These are phyloP conservation scores for Thaumetopoea pityocampa DNA, from an alignment of 1,140 invertebrate genomes.

Conservation along the genomic window DNA sequence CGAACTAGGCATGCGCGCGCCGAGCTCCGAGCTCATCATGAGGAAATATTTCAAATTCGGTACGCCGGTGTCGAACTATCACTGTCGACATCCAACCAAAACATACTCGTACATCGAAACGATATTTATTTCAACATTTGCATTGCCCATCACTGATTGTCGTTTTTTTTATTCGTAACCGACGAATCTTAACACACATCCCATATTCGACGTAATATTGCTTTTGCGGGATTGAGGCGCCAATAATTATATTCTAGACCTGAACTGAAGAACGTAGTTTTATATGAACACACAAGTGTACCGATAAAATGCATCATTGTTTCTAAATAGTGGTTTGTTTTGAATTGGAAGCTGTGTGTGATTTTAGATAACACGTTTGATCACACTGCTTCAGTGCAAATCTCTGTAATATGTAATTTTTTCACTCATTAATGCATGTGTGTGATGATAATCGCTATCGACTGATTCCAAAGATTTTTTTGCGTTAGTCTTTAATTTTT, in stretches of 20 bases:
- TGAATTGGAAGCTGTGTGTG: conserved; percentile 1
- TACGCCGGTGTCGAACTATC: conserved; percentile 43
- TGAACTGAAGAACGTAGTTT: too few species aligned
- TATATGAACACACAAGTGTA: too few species aligned
- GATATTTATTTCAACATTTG: conserved; percentile 29
- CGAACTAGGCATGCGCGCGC: conserved; percentile 66
- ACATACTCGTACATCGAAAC: conserved; percentile 26
- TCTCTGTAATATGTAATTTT: conserved; percentile 4
- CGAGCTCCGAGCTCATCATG: conserved; percentile 72
- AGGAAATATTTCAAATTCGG: conserved; percentile 77
- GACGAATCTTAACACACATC: conserved; percentile 51
- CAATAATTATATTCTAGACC: too few species aligned
- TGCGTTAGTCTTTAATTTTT: conserved; percentile 20
- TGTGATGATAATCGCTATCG: conserved; percentile 36
- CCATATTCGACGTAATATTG: conserved; percentile 17
- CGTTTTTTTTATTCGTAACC: conserved; percentile 28
- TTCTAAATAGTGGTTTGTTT: conserved; percentile 11
- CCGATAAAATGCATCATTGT: conserved; percentile 8
- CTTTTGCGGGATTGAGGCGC: conserved; percentile 1
- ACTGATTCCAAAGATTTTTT: conserved; percentile 34
- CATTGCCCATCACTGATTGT: conserved; percentile 40
- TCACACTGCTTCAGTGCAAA: conserved; percentile 10
- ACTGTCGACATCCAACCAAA: conserved; percentile 27
- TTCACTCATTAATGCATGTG: conserved; percentile 28
- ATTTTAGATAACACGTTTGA: conserved; percentile 15